Base-by-base conservation (phyloP, 1,140 invertebrate genomes). In the Bombus pascuorum region DNA sequence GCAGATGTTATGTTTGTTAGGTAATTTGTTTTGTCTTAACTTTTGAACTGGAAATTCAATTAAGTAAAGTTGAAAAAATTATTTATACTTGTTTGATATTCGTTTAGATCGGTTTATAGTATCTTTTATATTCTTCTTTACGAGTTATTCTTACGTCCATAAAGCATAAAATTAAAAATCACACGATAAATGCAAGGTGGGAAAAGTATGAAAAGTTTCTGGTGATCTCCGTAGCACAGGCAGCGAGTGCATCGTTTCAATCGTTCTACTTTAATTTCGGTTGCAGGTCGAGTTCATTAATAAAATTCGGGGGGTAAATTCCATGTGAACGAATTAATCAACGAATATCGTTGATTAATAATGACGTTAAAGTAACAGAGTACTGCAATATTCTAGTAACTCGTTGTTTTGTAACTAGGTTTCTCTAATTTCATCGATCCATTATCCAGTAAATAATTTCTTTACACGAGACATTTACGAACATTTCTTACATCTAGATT, bases 251-350 rank as follows among this genome's bases (percentile, higher is more conserved):
- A 53, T 37, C 25, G 13, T 28, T 84, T 47, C 18, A 47, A 37
- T 71, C 65, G 82, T 18, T 71, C 53, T 15, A n/a, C 65, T 84
- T 84, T 84, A 79, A 84, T n/a, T 72, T 85, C 25, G 0, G 9
- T 6, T 5, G 2, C 5, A n/a, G 53, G 32, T 25, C n/a, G 10
- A 47, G 18, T 62, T 44, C 44, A 47, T 80, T 62, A 72, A 70
- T 42, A 32, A 9, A 18, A 80, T 47, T 70, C 34, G 13, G 28
- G 34, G 34, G 4, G 6, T 70, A 53, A 53, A 65, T 65, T 32
- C 42, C 65, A 15, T 37, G 6, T 9, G n/a, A 9, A 47, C 39
- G 10, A 34, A 68, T 79, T 79, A 79, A 79, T 78, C 59, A 78
- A 42, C 37, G 37, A 22, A 44, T 78, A 84, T 71, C 53, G 47